Evolutionary conservation across 30 jellyfish, hydroid and myxozoan genomes (phyloP), one percentile per base, ranked within the genome.

Genomic region (Aurelia aurita): DNA sequence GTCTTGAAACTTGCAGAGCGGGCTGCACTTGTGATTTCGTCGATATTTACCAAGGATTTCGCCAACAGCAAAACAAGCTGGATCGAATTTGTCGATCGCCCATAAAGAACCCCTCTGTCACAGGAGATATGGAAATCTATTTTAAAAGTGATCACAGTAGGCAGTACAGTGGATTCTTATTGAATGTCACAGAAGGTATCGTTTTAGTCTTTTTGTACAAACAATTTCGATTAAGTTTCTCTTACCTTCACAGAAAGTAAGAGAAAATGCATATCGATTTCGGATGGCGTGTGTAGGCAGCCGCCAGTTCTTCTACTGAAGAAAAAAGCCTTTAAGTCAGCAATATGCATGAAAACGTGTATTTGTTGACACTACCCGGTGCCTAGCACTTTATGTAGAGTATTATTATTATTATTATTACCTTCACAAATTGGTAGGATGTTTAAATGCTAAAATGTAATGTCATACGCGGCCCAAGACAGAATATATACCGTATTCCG

Each of bases 111-210:
- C 58, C 57, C 61, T 0, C 29, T 20, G 45, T 77, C 26, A 59
- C 35, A 18, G 88, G 88, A 12, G 77, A 34, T 18, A 62, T 77
- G 68, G 53, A 20, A 16, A 8, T 77, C 3, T 22, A 31, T n/a
- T 77, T 77, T 28, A 64, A 59, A 5, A 77, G 78, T 45, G 88
- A 77, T 21, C 14, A 18, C 0, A 28, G 68, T 1, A 11, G 5
- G 44, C 55, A 58, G 28, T 0, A 15, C 0, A 20, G 15, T 14
- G 88, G 88, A 26, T 77, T 77, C 44, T 3, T 16, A 21, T 16
- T 77, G 6, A 60, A 58, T 34, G 55, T 77, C 25, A 58, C 77
- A 11, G 88, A 58, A 58, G 88, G 88, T 74, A 74, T 3, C 18
- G 15, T 0, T 44, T 0, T 12, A 20, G 0, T 0, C n/a, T 27